These are phyloP conservation scores for Argopecten irradians DNA, from an alignment of 1,140 invertebrate species.

Conservation along the genomic window DNA sequence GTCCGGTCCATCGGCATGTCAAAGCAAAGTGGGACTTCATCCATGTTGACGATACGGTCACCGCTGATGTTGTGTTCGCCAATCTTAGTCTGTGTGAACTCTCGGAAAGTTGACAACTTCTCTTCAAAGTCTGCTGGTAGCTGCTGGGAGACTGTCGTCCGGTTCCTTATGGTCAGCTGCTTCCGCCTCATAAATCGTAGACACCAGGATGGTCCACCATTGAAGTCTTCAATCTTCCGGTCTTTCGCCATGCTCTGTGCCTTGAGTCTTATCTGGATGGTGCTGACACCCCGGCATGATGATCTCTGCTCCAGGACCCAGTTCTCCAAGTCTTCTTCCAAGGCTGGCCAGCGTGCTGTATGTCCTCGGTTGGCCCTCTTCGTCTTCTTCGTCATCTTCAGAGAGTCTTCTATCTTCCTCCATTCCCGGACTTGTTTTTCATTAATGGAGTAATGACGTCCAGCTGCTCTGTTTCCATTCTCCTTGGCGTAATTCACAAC, in stretches of 20 bases:
- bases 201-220: constrained; percentile 30
- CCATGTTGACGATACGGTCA: constrained; percentile 57
- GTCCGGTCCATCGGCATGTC: constrained; percentile 54
- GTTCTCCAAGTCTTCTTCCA: not conserved
- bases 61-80: not conserved
- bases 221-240: not conserved
- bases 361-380: not conserved
- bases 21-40: constrained; percentile 60
- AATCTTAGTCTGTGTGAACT: not conserved
- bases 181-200: constrained; percentile 43
- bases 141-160: constrained; percentile 34
- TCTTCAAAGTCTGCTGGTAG: constrained; percentile 45
- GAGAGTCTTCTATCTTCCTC: constrained; percentile 30
- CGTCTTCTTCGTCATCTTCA: no score
- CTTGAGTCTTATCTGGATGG: constrained; percentile 23
- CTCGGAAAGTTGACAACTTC: constrained; percentile 28
- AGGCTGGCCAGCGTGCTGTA: not conserved
- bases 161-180: not conserved
- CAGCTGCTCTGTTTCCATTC: constrained; percentile 24
- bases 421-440: not conserved
- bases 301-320: constrained; percentile 2
- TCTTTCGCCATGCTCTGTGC: not conserved
- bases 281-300: constrained; percentile 25
- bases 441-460: not conserved
- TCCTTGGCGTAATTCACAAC: constrained; percentile 10